Conservation (phyloP, 2,113 vertebrate genomes). For the Antigone vipio region DNA sequence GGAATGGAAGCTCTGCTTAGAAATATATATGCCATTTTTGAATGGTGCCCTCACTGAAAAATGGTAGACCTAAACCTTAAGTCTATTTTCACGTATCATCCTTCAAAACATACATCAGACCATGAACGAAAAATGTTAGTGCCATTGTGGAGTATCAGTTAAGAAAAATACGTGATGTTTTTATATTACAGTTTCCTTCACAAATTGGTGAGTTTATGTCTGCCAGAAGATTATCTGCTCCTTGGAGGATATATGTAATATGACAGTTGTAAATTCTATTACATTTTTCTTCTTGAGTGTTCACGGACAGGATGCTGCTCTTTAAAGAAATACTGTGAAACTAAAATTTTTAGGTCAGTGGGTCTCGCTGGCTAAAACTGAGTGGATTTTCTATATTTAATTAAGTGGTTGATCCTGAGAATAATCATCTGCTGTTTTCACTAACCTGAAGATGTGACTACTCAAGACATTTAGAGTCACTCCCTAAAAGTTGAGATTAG, state of each 20-base stretch:
- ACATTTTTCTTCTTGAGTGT: conserved; percentile 44
- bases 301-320: not conserved
- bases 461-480: not conserved
- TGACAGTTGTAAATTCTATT: conserved; percentile 27
- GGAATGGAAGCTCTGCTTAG: not conserved
- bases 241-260: conserved; percentile 21
- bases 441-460: not conserved
- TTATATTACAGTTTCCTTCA: not conserved
- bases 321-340: conserved; percentile 25
- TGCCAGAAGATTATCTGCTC: conserved; percentile 24
- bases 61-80: not conserved
- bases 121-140: not conserved
- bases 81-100: not conserved
- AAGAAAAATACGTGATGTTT: conserved; percentile 17
- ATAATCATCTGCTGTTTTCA: not conserved
- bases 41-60: not conserved
- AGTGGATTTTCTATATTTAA: conserved; percentile 5
- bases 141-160: not conserved
- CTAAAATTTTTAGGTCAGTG: not conserved
- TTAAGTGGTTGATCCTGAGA: not conserved
- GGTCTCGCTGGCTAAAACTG: not conserved
- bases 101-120: not conserved
- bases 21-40: not conserved
- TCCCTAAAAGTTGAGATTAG: not conserved
- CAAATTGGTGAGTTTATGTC: not conserved